These are phyloP conservation scores for Eupeodes corollae DNA, from an alignment of 1,140 invertebrate species.

Conservation along the genomic window DNA sequence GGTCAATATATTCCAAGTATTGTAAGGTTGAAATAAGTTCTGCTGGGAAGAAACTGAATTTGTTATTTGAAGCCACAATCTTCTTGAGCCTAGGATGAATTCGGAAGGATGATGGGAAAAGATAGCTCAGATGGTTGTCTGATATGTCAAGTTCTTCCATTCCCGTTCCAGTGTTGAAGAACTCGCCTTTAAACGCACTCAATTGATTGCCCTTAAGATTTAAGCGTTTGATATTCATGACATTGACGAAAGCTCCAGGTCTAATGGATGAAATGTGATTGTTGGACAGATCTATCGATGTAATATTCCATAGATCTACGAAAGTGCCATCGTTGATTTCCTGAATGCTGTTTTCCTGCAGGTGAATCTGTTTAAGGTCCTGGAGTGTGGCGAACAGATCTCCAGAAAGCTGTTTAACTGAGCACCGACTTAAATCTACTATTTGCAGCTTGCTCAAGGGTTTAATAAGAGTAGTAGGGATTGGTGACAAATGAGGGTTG, in stretches of 20 bases:
- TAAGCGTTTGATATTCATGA: conserved; percentile 55
- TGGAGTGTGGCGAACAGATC: conserved; percentile 57
- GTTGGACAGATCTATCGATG: conserved; percentile 56
- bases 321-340: conserved; percentile 62
- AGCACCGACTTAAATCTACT: conserved; percentile 63
- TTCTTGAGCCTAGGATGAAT: conserved; percentile 61
- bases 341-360: conserved; percentile 55
- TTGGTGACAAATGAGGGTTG: conserved; percentile 54
- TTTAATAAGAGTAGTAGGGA: conserved; percentile 47
- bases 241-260: conserved; percentile 51
- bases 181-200: conserved; percentile 66
- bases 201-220: conserved; percentile 59
- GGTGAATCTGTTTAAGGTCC: conserved; percentile 51
- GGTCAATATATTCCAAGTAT: conserved; percentile 59
- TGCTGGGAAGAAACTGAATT: conserved; percentile 69
- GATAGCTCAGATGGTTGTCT: conserved; percentile 62
- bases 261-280: conserved; percentile 69
- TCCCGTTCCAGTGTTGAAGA: conserved; percentile 58
- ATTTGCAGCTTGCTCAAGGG: conserved; percentile 47
- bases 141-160: conserved; percentile 62
- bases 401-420: conserved; percentile 54
- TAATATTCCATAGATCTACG: conserved; percentile 58
- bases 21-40: conserved; percentile 64
- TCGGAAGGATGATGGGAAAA: conserved; percentile 70
- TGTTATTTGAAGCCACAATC: conserved; percentile 59